phyloP scores from a whole-genome alignment of 2,888 invertebrate species.

The Buathra laborator region DNA sequence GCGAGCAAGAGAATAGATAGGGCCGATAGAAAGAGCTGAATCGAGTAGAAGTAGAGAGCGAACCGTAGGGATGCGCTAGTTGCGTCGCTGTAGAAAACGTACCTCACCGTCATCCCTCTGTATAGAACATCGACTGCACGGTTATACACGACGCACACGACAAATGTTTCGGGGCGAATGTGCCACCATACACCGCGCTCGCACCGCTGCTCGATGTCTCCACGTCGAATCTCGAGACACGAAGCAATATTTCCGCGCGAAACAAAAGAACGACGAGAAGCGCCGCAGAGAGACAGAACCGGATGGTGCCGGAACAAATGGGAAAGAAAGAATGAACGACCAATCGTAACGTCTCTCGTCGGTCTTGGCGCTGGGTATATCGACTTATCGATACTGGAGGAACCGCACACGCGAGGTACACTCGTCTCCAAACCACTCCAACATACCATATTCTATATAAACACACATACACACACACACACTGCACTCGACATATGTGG shows the following conservation, averaged over 20 bases:
- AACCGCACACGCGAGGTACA: background rate
- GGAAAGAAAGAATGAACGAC: conserved; percentile 8
- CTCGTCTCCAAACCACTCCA: conserved; percentile 4
- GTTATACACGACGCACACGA: conserved; percentile 49
- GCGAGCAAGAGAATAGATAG: conserved; percentile 33
- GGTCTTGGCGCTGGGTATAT: conserved; percentile 20
- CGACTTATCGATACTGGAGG: conserved; percentile 51
- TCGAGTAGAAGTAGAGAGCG: conserved; percentile 61
- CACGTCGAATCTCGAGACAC: conserved; percentile 33
- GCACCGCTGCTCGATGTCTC: conserved; percentile 17
- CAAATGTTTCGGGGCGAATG: conserved; percentile 43
- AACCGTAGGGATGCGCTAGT: conserved; percentile 15
- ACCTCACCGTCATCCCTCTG: conserved; percentile 20
- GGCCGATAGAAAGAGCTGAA: conserved; percentile 50
- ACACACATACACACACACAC: no score
- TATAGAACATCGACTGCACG: conserved; percentile 12
- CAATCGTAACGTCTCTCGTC: conserved; percentile 27
- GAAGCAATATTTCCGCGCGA: conserved; percentile 48
- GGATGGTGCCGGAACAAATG: conserved; percentile 19
- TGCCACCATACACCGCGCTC: conserved; percentile 5
- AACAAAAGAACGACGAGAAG: conserved; percentile 37
- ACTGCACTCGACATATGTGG: background rate
- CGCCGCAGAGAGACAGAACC: conserved; percentile 17
- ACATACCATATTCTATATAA: background rate
- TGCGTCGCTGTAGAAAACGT: background rate